Evolutionary conservation across 2,797 vertebrate species (phyloP), one percentile per base, ranked within the genome.

Genomic region (Stomatorhinus walkeri): DNA sequence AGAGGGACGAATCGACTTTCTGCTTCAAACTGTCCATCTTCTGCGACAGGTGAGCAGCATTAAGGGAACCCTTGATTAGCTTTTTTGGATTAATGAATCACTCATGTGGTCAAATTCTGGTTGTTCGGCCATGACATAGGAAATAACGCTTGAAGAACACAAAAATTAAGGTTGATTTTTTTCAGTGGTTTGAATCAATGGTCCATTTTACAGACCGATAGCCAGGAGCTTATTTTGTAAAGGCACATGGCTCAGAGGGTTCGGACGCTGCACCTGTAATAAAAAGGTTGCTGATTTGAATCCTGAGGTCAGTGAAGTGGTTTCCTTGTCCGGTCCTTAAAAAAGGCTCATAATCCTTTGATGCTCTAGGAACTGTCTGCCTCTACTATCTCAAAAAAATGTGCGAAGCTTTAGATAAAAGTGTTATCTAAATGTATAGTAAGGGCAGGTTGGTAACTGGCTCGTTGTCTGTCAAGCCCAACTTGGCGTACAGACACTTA

Each of bases 161-260:
- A 28, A 81, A 46, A 81, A 81, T 81, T 81, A 81, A 81, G 76
- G 76, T 46, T 81, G 76, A 81, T 46, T 46, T 81, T 46, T 81
- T 81, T 81, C 76, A 81, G 22, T 46, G 40, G 40, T 22, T 81
- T 46, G 76, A 81, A 76, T 76, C 68, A 40, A 76, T 81, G 76
- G 76, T 81, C 40, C 8, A 16, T 46, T 43, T 46, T 46, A 46
- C 40, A 81, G 76, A 81, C 76, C n/a, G 19, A 81, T 46, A 36
- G 68, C 32, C 68, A 40, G 1, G 68, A 19, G 32, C 5, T 76
- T 76, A 76, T 76, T 40, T 76, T 19, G 32, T 19, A 76, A 40
- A 76, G 32, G 32, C 32, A 32, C 0, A 5, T 40, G 5, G 14
- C 14, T 76, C 32, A 7, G 14, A 7, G 14, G 68, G 68, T 40